Evolutionary conservation across 2,113 vertebrate genomes (phyloP), one percentile per base, ranked within the genome.

Genomic region (Kobus ellipsiprymnus): DNA sequence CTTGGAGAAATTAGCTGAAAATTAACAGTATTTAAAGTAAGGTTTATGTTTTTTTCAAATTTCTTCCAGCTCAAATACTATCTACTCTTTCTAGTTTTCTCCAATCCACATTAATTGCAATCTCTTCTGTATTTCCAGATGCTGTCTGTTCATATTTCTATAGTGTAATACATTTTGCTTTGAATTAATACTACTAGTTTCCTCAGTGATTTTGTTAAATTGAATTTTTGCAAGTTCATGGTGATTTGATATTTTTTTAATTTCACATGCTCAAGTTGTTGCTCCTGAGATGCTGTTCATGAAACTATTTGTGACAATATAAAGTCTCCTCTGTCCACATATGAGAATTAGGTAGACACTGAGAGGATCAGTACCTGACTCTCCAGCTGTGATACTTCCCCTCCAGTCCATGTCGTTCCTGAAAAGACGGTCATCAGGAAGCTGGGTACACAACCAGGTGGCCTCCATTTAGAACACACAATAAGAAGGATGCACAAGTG

Each of bases 21-120:
- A 96, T 82, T 93, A 92, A 89, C 46, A 85, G 33, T 29, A 59
- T 91, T 95, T 71, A 62, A 95, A 95, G 48, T 78, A 82, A 82
- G 25, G 93, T 62, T 59, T 92, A 91, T 78, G 15, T 67, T 50
- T 95, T 94, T 77, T 81, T 94, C 15, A 85, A 52, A 85, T 87
- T 74, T 95, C 57, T 90, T 30, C 46, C 40, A 59, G 36, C 14
- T 94, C 52, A 97, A 57, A 81, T 87, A 84, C 40, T 55, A 44
- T 82, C 81, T 87, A 87, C 7, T 90, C n/a, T 80, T 96, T 27
- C 40, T 52, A 87, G 7, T 86, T 88, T 92, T 60, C 36, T 33
- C 30, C 10, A 89, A 5, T 57, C 21, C 50, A 23, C 17, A 71
- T 87, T 50, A 92, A 90, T 36, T 7, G 25, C 21, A 67, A 12